Evolutionary conservation across 2,113 vertebrate genomes (phyloP).

Genomic region (Oreocharis arfaki): DNA sequence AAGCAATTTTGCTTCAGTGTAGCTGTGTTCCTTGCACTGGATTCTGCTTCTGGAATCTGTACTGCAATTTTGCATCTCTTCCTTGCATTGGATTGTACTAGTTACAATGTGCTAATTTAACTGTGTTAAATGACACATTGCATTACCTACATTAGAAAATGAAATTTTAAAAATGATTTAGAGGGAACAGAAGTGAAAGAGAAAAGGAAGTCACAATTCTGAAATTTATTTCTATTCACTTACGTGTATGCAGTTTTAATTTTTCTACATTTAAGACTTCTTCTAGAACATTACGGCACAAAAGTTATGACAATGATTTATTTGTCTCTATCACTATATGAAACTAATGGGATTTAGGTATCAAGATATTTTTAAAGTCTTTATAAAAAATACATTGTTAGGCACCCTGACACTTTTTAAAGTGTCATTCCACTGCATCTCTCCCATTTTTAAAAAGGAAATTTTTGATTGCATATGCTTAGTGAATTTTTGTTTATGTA

Average conservation of each 20-base stretch:
- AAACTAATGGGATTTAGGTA: not conserved
- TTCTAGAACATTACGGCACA: not conserved
- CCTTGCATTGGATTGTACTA: not conserved
- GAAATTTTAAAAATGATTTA: not conserved
- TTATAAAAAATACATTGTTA: not conserved
- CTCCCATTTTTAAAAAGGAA: not conserved
- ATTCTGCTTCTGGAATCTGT: not conserved
- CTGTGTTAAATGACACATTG: not conserved
- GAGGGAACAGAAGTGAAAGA: not conserved
- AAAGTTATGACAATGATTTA: not conserved
- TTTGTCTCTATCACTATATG: accelerated
- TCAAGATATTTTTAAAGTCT: not conserved
- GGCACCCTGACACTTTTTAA: not conserved
- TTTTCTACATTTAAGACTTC: not conserved
- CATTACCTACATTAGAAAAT: not conserved
- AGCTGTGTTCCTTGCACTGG: accelerated
- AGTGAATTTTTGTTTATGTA: not conserved
- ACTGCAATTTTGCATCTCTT: not conserved
- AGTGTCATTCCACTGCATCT: not conserved
- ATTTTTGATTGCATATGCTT: not conserved
- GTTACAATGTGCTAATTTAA: too few relatives aligned
- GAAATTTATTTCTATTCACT: not conserved
- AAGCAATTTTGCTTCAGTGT: not conserved
- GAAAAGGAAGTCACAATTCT: not conserved
- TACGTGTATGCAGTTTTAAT: not conserved